These are phyloP conservation scores for Oceanodroma leucorhoa DNA, from an alignment of 2,797 vertebrate genomes.

Conservation along the genomic window DNA sequence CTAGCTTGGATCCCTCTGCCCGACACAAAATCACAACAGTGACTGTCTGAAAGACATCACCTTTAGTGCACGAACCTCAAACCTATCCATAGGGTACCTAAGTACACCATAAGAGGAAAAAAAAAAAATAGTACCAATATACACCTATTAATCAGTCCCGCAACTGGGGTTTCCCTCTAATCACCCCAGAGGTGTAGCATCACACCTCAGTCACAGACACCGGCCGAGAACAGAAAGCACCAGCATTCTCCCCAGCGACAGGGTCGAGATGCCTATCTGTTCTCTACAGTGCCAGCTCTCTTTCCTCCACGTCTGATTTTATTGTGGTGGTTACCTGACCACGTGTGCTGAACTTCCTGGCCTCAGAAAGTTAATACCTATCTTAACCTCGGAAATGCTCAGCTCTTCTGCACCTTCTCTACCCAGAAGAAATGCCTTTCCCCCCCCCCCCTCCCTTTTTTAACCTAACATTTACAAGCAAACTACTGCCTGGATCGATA, in stretches of 20 bases:
- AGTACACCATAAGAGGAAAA: not conserved
- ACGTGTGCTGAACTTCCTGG: not conserved
- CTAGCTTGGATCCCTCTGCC: not conserved
- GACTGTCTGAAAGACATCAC: not conserved
- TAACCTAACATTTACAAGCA: not conserved
- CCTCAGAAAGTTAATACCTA: not conserved
- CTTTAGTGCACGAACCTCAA: not conserved
- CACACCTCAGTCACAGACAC: not conserved
- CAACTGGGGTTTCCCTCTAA: not conserved
- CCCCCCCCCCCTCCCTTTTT: not conserved
- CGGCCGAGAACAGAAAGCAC: not conserved
- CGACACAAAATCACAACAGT: accelerated
- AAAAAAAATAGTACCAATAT: not conserved
- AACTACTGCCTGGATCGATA: not conserved
- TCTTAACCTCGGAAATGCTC: not conserved
- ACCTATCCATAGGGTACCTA: not conserved
- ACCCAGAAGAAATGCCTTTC: not conserved
- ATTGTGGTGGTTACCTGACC: conserved; percentile 30
- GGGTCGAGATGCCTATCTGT: not conserved
- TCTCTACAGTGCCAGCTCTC: not conserved
- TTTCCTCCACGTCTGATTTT: not conserved
- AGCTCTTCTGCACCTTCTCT: not conserved
- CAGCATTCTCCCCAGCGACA: not conserved
- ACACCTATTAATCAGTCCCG: not conserved
- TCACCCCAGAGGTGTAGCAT: not conserved